phyloP scores from a whole-genome alignment of 2,888 invertebrate genomes.

The Anoplius nigerrimus region DNA sequence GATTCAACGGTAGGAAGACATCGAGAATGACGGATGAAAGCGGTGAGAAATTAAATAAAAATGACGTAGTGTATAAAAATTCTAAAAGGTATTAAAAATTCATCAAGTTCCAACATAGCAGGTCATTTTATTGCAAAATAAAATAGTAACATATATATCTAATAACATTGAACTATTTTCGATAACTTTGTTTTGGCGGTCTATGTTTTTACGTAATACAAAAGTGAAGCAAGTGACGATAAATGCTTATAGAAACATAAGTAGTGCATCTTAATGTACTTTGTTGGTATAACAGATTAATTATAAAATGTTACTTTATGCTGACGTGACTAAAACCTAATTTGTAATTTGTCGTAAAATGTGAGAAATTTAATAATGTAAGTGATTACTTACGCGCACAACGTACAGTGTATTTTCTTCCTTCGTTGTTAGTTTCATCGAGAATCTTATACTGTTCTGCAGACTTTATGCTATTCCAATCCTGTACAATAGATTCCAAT shows the following conservation, averaged over 20 bases:
- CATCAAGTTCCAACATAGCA: too few species aligned
- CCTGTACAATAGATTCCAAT: too few species aligned
- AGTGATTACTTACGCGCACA: background rate
- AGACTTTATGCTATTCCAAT: background rate
- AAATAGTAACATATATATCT: too few species aligned
- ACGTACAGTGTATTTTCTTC: background rate
- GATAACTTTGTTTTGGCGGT: too few species aligned
- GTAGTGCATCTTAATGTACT: too few species aligned
- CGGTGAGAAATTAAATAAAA: background rate
- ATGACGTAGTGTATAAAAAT: background rate
- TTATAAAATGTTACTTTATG: background rate
- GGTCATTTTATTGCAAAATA: too few species aligned
- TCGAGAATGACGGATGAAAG: slow-evolving; percentile 1
- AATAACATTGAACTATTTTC: too few species aligned
- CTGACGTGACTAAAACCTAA: background rate
- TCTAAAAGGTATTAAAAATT: background rate
- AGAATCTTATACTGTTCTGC: background rate
- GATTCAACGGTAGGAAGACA: slow-evolving; percentile 3
- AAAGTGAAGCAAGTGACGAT: too few species aligned
- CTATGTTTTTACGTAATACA: too few species aligned
- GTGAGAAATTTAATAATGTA: background rate
- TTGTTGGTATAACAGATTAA: background rate
- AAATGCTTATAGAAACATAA: too few species aligned
- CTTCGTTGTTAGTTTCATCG: background rate
- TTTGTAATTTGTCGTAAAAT: too few species aligned